Evolutionary conservation across 2,113 vertebrate genomes (phyloP).

Genomic region (Alosa alosa): DNA sequence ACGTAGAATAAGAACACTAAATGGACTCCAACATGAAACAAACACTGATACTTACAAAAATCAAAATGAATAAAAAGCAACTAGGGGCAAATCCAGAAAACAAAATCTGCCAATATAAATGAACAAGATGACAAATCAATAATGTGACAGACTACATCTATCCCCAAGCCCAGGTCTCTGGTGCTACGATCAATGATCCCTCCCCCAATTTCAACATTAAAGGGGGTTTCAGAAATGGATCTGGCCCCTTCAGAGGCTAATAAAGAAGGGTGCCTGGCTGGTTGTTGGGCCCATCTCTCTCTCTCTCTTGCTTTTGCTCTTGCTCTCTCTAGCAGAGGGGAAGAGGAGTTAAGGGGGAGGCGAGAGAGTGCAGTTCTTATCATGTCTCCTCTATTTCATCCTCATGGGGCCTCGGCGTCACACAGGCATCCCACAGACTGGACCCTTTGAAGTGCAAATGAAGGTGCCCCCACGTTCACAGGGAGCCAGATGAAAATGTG

Average conservation of each 20-base stretch:
- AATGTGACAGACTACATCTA: conserved; percentile 34
- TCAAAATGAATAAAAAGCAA: not conserved
- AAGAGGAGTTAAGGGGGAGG: conserved; percentile 16
- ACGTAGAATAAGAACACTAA: not conserved
- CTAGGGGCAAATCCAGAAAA: not conserved
- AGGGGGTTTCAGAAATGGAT: not conserved
- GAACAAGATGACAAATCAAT: conserved; percentile 47
- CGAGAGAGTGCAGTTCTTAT: conserved; percentile 25
- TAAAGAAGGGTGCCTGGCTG: conserved; percentile 4
- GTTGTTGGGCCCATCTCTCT: not conserved
- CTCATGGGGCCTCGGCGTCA: conserved; percentile 29
- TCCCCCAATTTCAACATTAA: conserved; percentile 31
- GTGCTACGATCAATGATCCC: not conserved
- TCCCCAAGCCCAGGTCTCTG: not conserved
- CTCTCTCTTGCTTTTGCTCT: not conserved
- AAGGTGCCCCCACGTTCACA: conserved; percentile 31
- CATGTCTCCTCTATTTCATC: conserved; percentile 38
- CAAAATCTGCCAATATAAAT: not conserved
- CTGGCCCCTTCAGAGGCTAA: conserved; percentile 19
- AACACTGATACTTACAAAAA: not conserved
- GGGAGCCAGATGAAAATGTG: conserved; percentile 31
- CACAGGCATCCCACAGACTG: conserved; percentile 23
- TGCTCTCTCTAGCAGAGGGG: not conserved
- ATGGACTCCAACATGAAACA: not conserved
- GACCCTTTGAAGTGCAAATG: conserved; percentile 46